Evolutionary conservation across 2,888 invertebrate species (phyloP).

Genomic region (Dioctria rufipes): DNA sequence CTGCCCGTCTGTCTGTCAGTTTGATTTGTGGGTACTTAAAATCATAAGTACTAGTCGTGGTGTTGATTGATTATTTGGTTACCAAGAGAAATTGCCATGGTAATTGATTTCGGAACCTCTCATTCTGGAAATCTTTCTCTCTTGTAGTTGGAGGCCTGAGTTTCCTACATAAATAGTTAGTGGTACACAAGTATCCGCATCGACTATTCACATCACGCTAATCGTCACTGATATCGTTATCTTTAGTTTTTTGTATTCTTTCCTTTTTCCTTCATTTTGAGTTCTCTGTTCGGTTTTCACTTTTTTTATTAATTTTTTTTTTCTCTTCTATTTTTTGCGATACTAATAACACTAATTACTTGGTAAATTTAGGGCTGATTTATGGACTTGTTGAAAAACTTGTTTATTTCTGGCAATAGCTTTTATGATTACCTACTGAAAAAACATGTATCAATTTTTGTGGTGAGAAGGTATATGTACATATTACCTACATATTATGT

Average conservation of each 20-base stretch:
- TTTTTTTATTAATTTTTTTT: no score
- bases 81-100: slow-evolving; percentile 47
- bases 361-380: slow-evolving; percentile 1
- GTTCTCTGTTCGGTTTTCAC: no score
- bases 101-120: slow-evolving; percentile 32
- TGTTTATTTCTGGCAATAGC: not conserved
- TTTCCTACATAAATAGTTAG: not conserved
- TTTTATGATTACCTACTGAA: no score
- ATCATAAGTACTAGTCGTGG: slow-evolving; percentile 24
- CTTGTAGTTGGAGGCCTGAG: no score
- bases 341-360: not conserved
- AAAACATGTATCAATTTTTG: no score
- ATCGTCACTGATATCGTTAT: slow-evolving; percentile 17
- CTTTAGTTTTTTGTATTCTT: not conserved
- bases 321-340: not conserved
- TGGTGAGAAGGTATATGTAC: no score
- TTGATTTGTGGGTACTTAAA: slow-evolving; percentile 43
- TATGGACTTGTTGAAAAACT: slow-evolving; percentile 10
- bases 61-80: slow-evolving; percentile 51
- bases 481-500: no score
- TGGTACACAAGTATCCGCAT: not conserved
- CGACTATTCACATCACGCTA: not conserved
- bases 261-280: no score
- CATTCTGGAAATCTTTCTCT: not conserved
- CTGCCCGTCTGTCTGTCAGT: slow-evolving; percentile 32